Conservation (phyloP, 2,113 vertebrate genomes). For the Ia io region DNA sequence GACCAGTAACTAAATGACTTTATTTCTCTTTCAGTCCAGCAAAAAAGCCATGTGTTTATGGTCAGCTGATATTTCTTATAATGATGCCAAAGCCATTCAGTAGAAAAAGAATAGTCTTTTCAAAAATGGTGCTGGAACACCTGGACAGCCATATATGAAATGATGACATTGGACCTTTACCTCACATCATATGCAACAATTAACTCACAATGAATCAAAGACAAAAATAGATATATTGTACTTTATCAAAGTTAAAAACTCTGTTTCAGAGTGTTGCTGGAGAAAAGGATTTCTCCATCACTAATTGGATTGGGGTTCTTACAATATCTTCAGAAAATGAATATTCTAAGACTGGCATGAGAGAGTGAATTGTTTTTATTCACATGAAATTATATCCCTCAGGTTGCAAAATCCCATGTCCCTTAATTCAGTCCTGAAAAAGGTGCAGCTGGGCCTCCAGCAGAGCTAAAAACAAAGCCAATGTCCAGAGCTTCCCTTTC, state of each 20-base stretch:
- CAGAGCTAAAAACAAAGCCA: too few species aligned
- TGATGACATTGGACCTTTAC: neutral
- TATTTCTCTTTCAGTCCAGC: neutral
- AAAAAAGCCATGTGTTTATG: neutral
- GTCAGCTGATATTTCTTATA: neutral
- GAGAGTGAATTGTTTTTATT: too few species aligned
- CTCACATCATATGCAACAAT: neutral
- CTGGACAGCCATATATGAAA: neutral
- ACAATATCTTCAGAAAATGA: too few species aligned
- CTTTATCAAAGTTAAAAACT: neutral
- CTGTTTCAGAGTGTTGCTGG: too few species aligned
- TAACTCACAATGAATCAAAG: neutral
- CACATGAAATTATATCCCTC: too few species aligned
- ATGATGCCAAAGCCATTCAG: neutral
- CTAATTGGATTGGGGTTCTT: too few species aligned
- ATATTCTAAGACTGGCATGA: too few species aligned
- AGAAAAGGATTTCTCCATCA: too few species aligned
- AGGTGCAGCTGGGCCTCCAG: too few species aligned
- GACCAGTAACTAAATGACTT: neutral
- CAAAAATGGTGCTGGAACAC: neutral
- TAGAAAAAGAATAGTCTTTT: neutral
- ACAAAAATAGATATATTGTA: neutral
- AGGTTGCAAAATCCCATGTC: too few species aligned
- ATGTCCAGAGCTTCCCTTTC: too few species aligned
- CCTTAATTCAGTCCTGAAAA: too few species aligned